These are phyloP conservation scores for Horisme vitalbata DNA, from an alignment of 2,888 invertebrate species.

Conservation along the genomic window DNA sequence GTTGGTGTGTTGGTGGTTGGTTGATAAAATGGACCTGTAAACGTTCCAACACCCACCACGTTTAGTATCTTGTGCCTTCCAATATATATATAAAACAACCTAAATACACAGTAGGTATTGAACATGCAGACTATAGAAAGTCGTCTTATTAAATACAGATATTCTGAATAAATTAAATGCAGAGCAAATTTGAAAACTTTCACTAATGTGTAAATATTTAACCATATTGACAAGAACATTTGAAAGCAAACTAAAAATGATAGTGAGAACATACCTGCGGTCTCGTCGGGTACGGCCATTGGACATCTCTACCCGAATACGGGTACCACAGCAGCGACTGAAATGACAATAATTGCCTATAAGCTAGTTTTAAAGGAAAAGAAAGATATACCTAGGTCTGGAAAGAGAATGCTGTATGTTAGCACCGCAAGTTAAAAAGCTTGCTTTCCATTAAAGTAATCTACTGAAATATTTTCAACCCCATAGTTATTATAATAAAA, in stretches of 20 bases:
- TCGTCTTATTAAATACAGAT: too few relatives aligned
- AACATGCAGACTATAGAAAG: background rate
- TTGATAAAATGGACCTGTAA: constrained; percentile 83
- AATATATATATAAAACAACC: too few relatives aligned
- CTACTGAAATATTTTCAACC: too few relatives aligned
- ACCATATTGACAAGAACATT: constrained; percentile 2
- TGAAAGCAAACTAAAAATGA: constrained; percentile 9
- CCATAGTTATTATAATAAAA: too few relatives aligned
- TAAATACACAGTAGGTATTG: background rate
- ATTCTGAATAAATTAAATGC: too few relatives aligned
- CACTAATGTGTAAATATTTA: constrained; percentile 12
- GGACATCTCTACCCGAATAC: constrained; percentile 96
- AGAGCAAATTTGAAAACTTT: too few relatives aligned
- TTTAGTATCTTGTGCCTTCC: constrained; percentile 63
- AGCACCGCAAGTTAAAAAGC: too few relatives aligned
- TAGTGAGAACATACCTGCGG: constrained; percentile 65
- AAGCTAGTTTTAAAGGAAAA: background rate
- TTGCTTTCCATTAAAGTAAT: too few relatives aligned
- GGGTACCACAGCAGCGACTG: constrained; percentile 93
- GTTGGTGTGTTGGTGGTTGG: constrained; percentile 82
- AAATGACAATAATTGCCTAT: constrained; percentile 24
- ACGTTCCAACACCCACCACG: constrained; percentile 84
- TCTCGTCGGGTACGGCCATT: constrained; percentile 91
- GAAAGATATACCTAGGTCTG: too few relatives aligned
- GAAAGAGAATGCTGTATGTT: too few relatives aligned